These are phyloP conservation scores for Agrotis ipsilon DNA, from an alignment of 2,888 invertebrate species.

Conservation along the genomic window DNA sequence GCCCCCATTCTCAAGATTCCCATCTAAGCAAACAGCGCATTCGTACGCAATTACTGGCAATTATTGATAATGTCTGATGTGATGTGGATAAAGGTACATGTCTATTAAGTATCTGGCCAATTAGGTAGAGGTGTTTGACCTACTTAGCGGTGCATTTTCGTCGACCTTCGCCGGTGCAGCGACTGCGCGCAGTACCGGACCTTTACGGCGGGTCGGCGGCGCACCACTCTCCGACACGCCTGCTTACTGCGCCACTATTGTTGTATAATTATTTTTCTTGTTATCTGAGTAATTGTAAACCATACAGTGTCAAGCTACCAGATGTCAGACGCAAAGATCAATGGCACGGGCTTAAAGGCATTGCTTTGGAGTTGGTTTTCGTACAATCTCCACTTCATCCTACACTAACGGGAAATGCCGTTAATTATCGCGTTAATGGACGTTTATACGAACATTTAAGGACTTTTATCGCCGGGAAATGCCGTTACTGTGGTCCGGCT, in stretches of 20 bases:
- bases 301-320: conserved; percentile 7
- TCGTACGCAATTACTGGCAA: conserved; percentile 3
- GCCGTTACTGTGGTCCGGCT: no score
- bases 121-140: conserved; percentile 72
- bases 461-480: no score
- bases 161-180: conserved; percentile 75
- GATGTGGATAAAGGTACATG: conserved; percentile 10
- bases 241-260: conserved; percentile 39
- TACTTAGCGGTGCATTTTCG: conserved; percentile 80
- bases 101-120: conserved; percentile 54
- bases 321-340: not conserved
- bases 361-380: no score
- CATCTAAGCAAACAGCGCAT: not conserved
- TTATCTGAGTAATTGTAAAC: conserved; percentile 23
- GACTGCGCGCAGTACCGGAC: conserved; percentile 45
- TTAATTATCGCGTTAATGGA: no score
- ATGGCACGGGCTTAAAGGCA: not conserved
- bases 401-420: no score
- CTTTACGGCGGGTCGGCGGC: conserved; percentile 25
- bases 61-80: conserved; percentile 4
- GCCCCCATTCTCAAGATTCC: not conserved
- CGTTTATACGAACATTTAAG: no score
- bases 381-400: no score
- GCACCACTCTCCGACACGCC: conserved; percentile 51
- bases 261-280: conserved; percentile 44